phyloP scores from a whole-genome alignment of 2,797 vertebrate species.

The Cetoscarus ocellatus region DNA sequence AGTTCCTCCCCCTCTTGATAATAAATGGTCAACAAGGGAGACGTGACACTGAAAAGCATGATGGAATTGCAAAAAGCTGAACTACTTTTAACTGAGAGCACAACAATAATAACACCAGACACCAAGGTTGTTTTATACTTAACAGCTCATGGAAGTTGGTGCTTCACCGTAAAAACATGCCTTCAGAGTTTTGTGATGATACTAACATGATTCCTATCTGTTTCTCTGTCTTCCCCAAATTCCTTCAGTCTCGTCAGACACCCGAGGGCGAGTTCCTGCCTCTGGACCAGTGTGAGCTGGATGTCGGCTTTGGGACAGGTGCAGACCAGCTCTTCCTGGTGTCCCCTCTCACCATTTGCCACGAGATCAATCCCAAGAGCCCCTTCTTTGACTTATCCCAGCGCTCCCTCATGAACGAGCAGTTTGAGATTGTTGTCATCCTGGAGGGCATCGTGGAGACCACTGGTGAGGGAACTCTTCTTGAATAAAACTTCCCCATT shows the following conservation, averaged over 20 bases:
- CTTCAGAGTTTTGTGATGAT: no score
- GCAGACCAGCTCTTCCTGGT: conserved; percentile 94
- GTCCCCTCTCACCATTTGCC: conserved; percentile 93
- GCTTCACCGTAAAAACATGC: no score
- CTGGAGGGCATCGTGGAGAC: conserved; percentile 94
- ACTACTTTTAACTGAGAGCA: no score
- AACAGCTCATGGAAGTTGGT: no score
- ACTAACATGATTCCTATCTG: background rate
- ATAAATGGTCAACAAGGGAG: no score
- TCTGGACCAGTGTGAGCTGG: conserved; percentile 92
- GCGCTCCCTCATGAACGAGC: conserved; percentile 89
- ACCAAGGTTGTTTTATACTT: no score
- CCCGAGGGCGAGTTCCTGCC: conserved; percentile 94
- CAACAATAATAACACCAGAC: no score
- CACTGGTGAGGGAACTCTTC: conserved; percentile 81
- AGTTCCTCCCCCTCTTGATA: no score
- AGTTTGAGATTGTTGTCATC: conserved; percentile 94
- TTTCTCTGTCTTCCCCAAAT: background rate
- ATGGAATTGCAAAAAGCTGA: no score
- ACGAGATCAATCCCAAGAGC: conserved; percentile 92
- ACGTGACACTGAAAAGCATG: no score
- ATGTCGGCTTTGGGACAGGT: conserved; percentile 93
- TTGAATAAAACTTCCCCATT: background rate
- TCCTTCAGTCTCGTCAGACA: conserved; percentile 90
- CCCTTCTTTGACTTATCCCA: conserved; percentile 93